Conservation (phyloP, 2,113 vertebrate genomes). For the Promerops cafer region DNA sequence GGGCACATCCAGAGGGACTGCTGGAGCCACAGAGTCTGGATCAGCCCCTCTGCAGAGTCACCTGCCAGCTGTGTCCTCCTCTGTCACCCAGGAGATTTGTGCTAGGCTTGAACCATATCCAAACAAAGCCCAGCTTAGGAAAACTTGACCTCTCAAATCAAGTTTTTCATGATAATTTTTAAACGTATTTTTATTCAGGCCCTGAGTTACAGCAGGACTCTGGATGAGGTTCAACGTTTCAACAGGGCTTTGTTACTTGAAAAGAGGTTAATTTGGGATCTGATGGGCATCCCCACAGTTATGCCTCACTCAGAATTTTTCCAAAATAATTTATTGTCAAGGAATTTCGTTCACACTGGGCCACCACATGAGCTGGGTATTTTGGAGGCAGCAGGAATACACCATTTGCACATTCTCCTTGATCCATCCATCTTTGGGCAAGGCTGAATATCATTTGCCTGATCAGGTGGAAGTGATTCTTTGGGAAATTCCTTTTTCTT, state of each 20-base stretch:
- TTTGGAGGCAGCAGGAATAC: not conserved
- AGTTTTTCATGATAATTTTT: not conserved
- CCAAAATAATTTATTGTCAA: not conserved
- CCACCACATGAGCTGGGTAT: not conserved
- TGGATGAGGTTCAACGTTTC: not conserved
- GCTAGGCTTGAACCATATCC: not conserved
- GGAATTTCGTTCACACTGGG: not conserved
- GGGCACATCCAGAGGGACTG: not conserved
- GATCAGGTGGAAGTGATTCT: not conserved
- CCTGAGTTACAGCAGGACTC: not conserved
- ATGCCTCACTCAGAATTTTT: not conserved
- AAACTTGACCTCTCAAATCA: not conserved
- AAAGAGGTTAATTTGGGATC: not conserved
- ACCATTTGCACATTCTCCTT: fast-evolving
- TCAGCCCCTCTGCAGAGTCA: not conserved
- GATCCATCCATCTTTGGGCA: not conserved
- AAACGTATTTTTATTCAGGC: not conserved
- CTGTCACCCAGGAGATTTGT: not conserved
- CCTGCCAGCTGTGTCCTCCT: not conserved
- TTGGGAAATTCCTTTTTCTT: not conserved
- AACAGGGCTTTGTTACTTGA: fast-evolving
- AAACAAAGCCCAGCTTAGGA: not conserved
- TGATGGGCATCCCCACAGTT: not conserved
- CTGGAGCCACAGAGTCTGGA: not conserved
- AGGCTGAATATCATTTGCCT: not conserved